Evolutionary conservation across 2,113 vertebrate species (phyloP).

Genomic region (Pachyramphus minor): DNA sequence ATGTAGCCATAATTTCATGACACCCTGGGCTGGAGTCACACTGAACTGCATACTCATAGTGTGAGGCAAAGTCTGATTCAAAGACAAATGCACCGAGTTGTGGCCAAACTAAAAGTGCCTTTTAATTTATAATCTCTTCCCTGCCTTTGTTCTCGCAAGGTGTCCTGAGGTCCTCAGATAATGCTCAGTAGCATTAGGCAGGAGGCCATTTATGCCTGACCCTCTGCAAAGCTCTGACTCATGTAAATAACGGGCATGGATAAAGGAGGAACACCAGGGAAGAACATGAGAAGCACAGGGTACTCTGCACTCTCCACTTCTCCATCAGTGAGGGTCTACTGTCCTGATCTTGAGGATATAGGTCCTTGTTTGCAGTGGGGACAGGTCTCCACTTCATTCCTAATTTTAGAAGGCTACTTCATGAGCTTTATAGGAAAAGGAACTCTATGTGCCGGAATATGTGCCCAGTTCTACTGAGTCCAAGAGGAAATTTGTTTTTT

Average conservation of each 20-base stretch:
- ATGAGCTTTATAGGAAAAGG: slow-evolving; percentile 31
- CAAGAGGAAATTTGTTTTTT: slow-evolving; percentile 65
- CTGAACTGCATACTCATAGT: not conserved
- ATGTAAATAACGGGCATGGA: not conserved
- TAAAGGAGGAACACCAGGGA: not conserved
- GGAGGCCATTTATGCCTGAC: not conserved
- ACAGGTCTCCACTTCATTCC: not conserved
- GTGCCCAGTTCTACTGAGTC: slow-evolving; percentile 15
- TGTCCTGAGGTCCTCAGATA: not conserved
- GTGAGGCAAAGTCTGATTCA: not conserved
- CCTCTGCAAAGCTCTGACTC: not conserved
- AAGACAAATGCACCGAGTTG: not conserved
- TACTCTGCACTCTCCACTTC: not conserved
- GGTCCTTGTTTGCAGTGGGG: not conserved
- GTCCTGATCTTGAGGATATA: not conserved
- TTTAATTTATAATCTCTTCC: fast-evolving
- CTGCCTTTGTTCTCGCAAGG: not conserved
- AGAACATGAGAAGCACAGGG: not conserved
- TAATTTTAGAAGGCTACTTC: slow-evolving; percentile 54
- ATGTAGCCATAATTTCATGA: not conserved
- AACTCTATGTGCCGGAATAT: slow-evolving; percentile 43
- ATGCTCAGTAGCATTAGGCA: not conserved
- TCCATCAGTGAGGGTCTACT: not conserved
- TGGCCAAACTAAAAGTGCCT: not conserved
- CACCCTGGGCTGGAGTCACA: not conserved